Conservation (phyloP, 2,888 invertebrate genomes). For the Chelonus formosanus region DNA sequence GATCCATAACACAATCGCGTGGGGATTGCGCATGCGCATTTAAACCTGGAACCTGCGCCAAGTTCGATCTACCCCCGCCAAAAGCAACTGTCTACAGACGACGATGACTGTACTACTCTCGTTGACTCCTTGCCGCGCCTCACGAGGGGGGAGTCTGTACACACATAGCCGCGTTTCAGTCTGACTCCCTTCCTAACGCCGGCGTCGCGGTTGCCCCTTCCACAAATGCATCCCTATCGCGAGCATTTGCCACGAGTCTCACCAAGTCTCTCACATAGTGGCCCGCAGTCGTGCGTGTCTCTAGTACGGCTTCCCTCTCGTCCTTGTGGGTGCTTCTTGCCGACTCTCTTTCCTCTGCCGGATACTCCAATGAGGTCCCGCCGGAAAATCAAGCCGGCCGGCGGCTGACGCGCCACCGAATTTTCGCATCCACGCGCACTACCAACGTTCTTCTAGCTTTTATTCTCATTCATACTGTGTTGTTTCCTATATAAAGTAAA, state of each 20-base stretch:
- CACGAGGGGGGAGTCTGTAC: too few species aligned
- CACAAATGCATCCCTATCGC: constrained; percentile 8
- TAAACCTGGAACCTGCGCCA: constrained; percentile 37
- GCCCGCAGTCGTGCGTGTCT: constrained; percentile 30
- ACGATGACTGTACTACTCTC: background rate
- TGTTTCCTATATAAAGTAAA: background rate
- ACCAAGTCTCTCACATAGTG: constrained; percentile 15
- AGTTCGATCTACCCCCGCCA: constrained; percentile 40
- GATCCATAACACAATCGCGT: constrained; percentile 42
- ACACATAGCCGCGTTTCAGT: too few species aligned
- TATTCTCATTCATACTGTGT: constrained; percentile 14
- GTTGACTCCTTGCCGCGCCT: constrained; percentile 3
- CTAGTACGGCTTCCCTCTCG: constrained; percentile 17
- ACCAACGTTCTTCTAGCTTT: background rate
- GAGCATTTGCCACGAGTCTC: constrained; percentile 15
- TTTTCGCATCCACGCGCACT: constrained; percentile 16
- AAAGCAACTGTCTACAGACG: constrained; percentile 6
- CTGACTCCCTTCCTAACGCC: constrained; percentile 5
- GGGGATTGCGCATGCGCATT: constrained; percentile 40
- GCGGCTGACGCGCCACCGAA: constrained; percentile 18
- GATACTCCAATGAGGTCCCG: constrained; percentile 32
- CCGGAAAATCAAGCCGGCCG: constrained; percentile 37
- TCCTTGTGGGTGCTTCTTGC: background rate
- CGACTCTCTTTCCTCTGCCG: background rate
- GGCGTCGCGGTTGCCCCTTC: too few species aligned